Conservation (phyloP, 2,113 vertebrate species). For the Xyrauchen texanus region DNA sequence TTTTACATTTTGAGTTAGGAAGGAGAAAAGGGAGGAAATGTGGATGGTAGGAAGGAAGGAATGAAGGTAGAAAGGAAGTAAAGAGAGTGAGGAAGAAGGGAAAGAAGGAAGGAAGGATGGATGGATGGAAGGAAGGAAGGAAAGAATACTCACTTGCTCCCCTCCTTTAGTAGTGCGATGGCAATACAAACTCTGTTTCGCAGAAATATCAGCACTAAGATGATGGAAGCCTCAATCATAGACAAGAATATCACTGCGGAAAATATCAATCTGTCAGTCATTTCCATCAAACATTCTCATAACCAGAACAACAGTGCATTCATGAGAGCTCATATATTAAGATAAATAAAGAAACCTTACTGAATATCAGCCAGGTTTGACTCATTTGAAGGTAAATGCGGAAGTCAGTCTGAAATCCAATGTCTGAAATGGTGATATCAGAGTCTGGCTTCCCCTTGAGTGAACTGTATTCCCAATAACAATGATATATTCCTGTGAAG, state of each 20-base stretch:
- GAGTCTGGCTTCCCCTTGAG: conserved; percentile 76
- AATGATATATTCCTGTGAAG: conserved; percentile 86
- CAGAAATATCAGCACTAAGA: conserved; percentile 88
- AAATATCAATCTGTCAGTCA: conserved; percentile 45
- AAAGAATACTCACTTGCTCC: conserved; percentile 83
- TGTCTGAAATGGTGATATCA: conserved; percentile 80
- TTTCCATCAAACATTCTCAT: not conserved
- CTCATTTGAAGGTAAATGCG: conserved; percentile 85
- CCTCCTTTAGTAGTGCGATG: conserved; percentile 88
- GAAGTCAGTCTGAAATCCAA: conserved; percentile 88
- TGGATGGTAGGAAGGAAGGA: not conserved
- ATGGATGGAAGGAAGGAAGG: not conserved
- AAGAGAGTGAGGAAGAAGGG: too few relatives aligned
- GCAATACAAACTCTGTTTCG: conserved; percentile 84
- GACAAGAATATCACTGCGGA: conserved; percentile 85
- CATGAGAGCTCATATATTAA: not conserved
- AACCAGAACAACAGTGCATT: not conserved
- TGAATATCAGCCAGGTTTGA: conserved; percentile 90
- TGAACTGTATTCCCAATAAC: conserved; percentile 81
- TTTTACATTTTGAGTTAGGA: not conserved
- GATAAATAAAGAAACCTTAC: conserved; percentile 65
- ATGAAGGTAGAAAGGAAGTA: not conserved
- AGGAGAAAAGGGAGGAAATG: not conserved
- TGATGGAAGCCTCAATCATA: conserved; percentile 78
- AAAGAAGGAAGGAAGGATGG: too few relatives aligned